Evolutionary conservation across 2,113 vertebrate species (phyloP), one percentile per base, ranked within the genome.

Genomic region (Plecturocebus donacophilus): DNA sequence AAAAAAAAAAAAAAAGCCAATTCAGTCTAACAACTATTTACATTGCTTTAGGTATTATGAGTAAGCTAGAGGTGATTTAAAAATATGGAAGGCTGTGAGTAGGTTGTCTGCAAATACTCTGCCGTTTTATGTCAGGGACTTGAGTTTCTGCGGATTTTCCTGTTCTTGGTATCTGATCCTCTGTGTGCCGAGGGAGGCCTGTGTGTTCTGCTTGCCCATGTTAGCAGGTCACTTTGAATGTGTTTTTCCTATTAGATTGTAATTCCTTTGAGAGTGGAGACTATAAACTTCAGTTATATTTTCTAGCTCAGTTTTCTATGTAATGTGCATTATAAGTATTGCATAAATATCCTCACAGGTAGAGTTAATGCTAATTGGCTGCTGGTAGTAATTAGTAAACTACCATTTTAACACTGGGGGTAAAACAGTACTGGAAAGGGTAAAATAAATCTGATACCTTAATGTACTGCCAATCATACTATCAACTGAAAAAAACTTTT

Each of bases 191-290:
- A 40, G 66, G 38, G 38, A 42, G 4, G 71, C 38, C 71, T 75
- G 38, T 40, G 38, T 80, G 5, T 42, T 87, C 49, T 76, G 16
- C 61, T 84, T 87, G 54, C 30, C 90, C 42, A 11, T 47, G 45
- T 85, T 35, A 42, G 35, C 35, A 68, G n/a, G 42, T 71, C 6
- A 14, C 76, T 80, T 58, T 84, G 75, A 79, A 21, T 84, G 73
- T 68, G 17, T 90, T 14, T 87, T 94, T 61, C 27, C 61, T 2
- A 38, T 68, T 81, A 75, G 70, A 64, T 7, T 84, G 32, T 64
- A 30, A 35, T 75, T 85, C 54, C 71, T 90, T 94, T 75, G 81
- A 90, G 66, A 17, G 8, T 32, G 10, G 45, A 58, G 52, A 90
- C 20, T 25, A 0, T 61, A 52, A 86, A 66, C 25, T 21, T 91